These are phyloP conservation scores for Endomychus coccineus DNA, from an alignment of 2,888 invertebrate species.

Conservation along the genomic window DNA sequence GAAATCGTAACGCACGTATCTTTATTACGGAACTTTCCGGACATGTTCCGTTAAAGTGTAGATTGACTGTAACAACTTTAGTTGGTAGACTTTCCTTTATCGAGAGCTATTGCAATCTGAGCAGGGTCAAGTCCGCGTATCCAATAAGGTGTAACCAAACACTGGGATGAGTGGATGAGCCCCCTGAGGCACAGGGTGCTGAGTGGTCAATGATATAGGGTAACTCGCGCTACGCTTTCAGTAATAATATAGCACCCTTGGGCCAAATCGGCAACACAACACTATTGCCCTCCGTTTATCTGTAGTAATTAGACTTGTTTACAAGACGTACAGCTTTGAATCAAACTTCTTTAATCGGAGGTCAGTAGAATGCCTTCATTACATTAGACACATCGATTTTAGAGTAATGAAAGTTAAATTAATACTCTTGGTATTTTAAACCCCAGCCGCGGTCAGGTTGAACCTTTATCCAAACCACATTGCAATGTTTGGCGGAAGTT, in stretches of 20 bases:
- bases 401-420: no score
- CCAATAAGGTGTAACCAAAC: conserved; percentile 44
- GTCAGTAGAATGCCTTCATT: no score
- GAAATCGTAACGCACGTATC: no score
- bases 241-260: conserved; percentile 25
- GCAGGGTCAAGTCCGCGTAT: conserved; percentile 5
- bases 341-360: no score
- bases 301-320: no score
- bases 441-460: no score
- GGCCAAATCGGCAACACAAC: conserved; percentile 23
- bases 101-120: conserved; percentile 22
- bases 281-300: conserved; percentile 22
- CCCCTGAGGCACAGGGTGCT: conserved; percentile 38
- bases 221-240: conserved; percentile 19
- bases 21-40: conserved; percentile 15
- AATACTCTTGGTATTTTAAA: no score
- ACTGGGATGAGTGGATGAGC: conserved; percentile 37
- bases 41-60: conserved; percentile 12
- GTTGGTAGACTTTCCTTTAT: no score
- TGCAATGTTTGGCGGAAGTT: no score
- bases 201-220: conserved; percentile 38
- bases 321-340: no score
- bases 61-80: conserved; percentile 14
- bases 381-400: no score
- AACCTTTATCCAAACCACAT: no score